Conservation (phyloP, 2,797 vertebrate species). For the Anguilla obscura region DNA sequence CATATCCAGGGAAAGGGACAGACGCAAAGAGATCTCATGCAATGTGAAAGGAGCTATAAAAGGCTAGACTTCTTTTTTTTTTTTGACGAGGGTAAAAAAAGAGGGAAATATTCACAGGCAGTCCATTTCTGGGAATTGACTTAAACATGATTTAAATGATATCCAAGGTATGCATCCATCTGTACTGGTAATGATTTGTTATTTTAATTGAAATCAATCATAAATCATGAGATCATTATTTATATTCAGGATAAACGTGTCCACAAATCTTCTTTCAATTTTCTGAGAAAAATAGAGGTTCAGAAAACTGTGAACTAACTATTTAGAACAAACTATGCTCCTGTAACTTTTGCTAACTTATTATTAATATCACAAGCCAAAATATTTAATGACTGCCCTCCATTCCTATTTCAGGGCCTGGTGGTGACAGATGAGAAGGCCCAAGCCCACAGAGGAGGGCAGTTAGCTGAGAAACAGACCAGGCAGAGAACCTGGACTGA, state of each 20-base stretch:
- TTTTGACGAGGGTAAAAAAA: neutral
- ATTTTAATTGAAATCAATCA: neutral
- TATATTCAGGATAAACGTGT: neutral
- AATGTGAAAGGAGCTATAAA: neutral
- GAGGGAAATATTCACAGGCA: neutral
- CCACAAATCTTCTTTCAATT: neutral
- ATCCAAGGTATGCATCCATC: neutral
- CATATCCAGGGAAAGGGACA: slow-evolving; percentile 1
- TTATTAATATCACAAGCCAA: neutral
- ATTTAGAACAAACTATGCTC: neutral
- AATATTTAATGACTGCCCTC: neutral
- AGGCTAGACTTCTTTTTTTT: neutral
- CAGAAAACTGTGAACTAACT: neutral
- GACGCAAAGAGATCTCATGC: neutral
- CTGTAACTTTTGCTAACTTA: neutral
- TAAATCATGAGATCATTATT: neutral
- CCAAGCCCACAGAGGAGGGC: neutral
- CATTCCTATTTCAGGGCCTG: neutral
- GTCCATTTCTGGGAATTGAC: neutral
- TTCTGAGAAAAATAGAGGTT: neutral
- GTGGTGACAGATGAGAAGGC: neutral
- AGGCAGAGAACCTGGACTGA: neutral
- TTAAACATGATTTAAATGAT: neutral
- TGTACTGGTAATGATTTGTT: neutral
- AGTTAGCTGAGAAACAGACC: neutral